These are phyloP conservation scores for Bombus consobrinus DNA, from an alignment of 1,140 invertebrate species.

Conservation along the genomic window DNA sequence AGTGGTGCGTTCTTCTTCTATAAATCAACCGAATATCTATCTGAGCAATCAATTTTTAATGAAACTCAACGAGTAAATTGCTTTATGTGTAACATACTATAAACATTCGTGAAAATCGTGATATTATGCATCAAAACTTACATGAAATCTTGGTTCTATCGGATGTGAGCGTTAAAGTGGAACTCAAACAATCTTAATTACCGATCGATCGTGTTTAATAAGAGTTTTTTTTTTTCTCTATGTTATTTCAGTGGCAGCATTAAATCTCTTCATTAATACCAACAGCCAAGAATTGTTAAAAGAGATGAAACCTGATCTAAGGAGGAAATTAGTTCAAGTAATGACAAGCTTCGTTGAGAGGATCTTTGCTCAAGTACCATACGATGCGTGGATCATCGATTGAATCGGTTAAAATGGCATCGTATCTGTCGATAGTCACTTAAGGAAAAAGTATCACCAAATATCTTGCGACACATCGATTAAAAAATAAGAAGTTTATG, in stretches of 20 bases:
- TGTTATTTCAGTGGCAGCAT: constrained; percentile 89
- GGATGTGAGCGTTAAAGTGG: no score
- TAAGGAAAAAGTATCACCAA: background rate
- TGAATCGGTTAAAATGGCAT: constrained; percentile 58
- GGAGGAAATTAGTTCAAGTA: constrained; percentile 88
- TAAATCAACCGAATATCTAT: no score
- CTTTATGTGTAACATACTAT: no score
- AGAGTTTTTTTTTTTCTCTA: constrained; percentile 5
- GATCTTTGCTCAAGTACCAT: constrained; percentile 89
- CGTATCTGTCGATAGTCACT: fast-evolving
- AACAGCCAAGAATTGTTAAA: constrained; percentile 91
- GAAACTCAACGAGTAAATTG: no score
- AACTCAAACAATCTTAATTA: background rate
- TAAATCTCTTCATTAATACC: constrained; percentile 93
- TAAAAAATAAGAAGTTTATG: background rate
- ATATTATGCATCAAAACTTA: no score
- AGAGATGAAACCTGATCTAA: constrained; percentile 93
- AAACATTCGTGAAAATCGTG: no score
- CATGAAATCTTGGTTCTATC: no score
- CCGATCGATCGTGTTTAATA: background rate
- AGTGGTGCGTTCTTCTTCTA: no score
- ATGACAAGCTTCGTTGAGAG: constrained; percentile 90
- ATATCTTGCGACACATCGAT: background rate
- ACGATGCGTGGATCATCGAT: constrained; percentile 88
- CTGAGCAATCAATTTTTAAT: no score